Conservation (phyloP, 2,888 invertebrate species). For the Bellardia pandia region DNA sequence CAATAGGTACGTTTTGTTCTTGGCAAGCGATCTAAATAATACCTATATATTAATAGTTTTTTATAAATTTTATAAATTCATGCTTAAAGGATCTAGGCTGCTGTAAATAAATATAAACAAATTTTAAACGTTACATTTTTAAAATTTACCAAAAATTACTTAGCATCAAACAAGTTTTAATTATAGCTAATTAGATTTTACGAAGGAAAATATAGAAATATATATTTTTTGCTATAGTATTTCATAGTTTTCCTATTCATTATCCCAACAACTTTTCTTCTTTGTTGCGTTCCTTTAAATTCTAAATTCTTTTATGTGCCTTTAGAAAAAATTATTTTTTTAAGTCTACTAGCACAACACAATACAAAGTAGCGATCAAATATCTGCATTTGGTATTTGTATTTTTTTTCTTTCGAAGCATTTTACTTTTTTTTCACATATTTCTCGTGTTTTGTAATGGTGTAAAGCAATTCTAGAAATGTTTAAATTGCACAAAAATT, state of each 20-base stretch:
- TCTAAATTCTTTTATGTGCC: not conserved
- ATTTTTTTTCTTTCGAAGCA: constrained; percentile 18
- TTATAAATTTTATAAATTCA: not conserved
- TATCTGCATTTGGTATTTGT: constrained; percentile 5
- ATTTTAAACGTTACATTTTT: too few species aligned
- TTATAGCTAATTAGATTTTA: too few species aligned
- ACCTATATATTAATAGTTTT: not conserved
- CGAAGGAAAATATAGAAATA: too few species aligned
- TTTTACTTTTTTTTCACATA: not conserved
- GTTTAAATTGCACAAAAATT: constrained; percentile 29
- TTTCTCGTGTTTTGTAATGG: constrained; percentile 9
- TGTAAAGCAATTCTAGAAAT: constrained; percentile 26
- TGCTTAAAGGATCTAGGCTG: too few species aligned
- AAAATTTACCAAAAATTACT: too few species aligned
- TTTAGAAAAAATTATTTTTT: not conserved
- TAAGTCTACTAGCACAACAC: not conserved
- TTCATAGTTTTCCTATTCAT: too few species aligned
- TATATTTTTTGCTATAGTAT: too few species aligned
- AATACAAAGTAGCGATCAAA: constrained; percentile 28
- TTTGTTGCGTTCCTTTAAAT: not conserved
- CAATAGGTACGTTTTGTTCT: not conserved
- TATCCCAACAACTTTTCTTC: not conserved
- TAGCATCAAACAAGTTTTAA: too few species aligned
- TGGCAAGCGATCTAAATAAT: not conserved
- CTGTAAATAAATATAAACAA: too few species aligned